A percentile compares a stretch with the other conserved stretches of the same genome.
Evolutionary conservation across 1,140 invertebrate genomes (phyloP).

Genomic region (Drosophila setifemur): DNA sequence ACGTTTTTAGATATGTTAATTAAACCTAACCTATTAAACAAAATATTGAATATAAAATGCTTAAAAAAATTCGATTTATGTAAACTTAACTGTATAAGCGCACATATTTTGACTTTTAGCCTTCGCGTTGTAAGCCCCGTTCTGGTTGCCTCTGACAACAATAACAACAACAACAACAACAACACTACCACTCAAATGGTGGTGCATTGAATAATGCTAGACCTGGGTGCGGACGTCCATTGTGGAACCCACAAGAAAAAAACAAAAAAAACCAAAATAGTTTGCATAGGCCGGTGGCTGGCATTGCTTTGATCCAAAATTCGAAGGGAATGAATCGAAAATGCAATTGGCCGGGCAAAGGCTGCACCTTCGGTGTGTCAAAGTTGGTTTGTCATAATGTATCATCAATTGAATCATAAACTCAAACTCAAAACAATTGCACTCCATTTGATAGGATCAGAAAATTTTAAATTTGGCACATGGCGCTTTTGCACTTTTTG

Average conservation of each 20-base stretch:
- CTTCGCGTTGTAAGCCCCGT: conserved; percentile 3
- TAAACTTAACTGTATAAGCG: no score
- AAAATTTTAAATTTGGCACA: conserved; percentile 13
- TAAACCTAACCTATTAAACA: no score
- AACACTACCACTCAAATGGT: no score
- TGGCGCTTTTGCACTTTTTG: conserved; percentile 4
- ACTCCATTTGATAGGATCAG: conserved; percentile 25
- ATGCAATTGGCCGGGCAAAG: conserved; percentile 6
- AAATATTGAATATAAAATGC: no score
- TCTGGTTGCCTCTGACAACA: conserved; percentile 5
- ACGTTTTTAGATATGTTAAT: no score
- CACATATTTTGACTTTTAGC: conserved; percentile 28
- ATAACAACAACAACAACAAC: neutral
- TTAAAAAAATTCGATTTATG: no score
- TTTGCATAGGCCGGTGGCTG: conserved; percentile 23
- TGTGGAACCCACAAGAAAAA: no score
- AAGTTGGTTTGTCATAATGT: conserved; percentile 23
- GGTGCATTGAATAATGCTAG: no score
- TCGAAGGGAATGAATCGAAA: conserved; percentile 13
- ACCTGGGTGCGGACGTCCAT: conserved; percentile 30
- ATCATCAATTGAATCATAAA: conserved; percentile 35
- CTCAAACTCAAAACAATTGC: conserved; percentile 22
- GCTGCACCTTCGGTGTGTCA: conserved; percentile 18
- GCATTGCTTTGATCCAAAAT: neutral
- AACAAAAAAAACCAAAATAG: no score